phyloP scores from a whole-genome alignment of 2,888 invertebrate genomes.

The Yponomeuta plumbellus region DNA sequence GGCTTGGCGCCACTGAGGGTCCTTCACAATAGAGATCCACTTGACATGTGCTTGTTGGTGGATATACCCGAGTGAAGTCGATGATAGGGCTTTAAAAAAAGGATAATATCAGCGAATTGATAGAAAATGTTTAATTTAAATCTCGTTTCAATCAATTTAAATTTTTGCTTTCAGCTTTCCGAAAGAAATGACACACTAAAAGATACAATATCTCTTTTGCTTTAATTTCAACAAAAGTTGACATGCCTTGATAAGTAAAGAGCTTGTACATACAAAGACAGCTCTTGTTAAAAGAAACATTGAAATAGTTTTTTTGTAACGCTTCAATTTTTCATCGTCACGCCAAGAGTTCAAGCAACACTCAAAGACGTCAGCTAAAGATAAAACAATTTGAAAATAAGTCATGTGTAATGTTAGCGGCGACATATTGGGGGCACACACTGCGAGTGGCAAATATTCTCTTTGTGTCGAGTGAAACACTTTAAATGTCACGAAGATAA shows the following conservation, averaged over 20 bases:
- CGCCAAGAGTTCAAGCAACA: conserved; percentile 2
- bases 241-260: background rate
- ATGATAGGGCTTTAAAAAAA: background rate
- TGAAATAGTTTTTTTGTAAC: background rate
- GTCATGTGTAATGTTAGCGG: conserved; percentile 10
- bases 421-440: conserved; percentile 36
- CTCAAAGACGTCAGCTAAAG: conserved; percentile 34
- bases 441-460: conserved; percentile 35
- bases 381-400: conserved; percentile 32
- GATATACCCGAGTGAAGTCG: background rate
- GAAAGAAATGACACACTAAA: background rate
- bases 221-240: background rate
- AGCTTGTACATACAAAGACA: background rate
- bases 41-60: conserved; percentile 18
- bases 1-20: conserved; percentile 57
- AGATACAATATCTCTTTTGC: background rate
- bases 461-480: conserved; percentile 38
- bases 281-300: background rate
- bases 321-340: conserved; percentile 10
- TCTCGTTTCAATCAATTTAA: too few relatives aligned
- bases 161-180: background rate
- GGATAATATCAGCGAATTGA: background rate
- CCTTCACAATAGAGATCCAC: conserved; percentile 44
- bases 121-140: too few relatives aligned
- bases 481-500: conserved; percentile 34